phyloP scores from a whole-genome alignment of 2,113 vertebrate species.

The Pachypanchax playfairii region DNA sequence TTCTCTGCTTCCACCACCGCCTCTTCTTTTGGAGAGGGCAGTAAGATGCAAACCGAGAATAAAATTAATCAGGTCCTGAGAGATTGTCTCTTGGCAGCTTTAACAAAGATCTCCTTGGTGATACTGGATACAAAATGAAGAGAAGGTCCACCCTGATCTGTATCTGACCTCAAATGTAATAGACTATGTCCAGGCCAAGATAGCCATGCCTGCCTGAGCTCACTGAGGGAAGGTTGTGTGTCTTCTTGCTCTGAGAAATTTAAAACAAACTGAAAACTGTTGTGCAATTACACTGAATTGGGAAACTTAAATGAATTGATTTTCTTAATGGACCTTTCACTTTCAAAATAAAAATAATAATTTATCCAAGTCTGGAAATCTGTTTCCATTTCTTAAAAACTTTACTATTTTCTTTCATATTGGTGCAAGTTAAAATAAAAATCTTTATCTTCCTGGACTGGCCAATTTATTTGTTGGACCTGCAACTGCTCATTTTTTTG shows the following conservation, averaged over 20 bases:
- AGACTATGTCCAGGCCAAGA: slow-evolving; percentile 66
- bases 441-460: too few species aligned
- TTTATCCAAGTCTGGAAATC: too few species aligned
- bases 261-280: slow-evolving; percentile 11
- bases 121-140: slow-evolving; percentile 62
- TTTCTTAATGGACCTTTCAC: background rate
- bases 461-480: too few species aligned
- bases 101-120: slow-evolving; percentile 62
- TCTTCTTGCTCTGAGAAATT: slow-evolving; percentile 3
- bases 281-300: background rate
- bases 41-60: slow-evolving; percentile 45
- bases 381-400: background rate
- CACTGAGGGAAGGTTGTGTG: slow-evolving; percentile 35
- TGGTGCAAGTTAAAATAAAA: too few species aligned
- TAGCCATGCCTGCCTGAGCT: slow-evolving; percentile 51
- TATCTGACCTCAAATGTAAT: slow-evolving; percentile 69
- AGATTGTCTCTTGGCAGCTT: slow-evolving; percentile 53
- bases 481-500: too few species aligned
- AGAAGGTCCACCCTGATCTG: slow-evolving; percentile 57
- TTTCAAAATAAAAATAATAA: background rate
- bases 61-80: slow-evolving; percentile 46
- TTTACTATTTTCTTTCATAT: too few species aligned
- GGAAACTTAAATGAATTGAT: background rate
- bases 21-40: slow-evolving; percentile 30
- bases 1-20: background rate